A percentile compares a stretch with the other conserved stretches of the same genome.
phyloP scores from a whole-genome alignment of 1,140 invertebrate genomes.

The Drepana arcuata region DNA sequence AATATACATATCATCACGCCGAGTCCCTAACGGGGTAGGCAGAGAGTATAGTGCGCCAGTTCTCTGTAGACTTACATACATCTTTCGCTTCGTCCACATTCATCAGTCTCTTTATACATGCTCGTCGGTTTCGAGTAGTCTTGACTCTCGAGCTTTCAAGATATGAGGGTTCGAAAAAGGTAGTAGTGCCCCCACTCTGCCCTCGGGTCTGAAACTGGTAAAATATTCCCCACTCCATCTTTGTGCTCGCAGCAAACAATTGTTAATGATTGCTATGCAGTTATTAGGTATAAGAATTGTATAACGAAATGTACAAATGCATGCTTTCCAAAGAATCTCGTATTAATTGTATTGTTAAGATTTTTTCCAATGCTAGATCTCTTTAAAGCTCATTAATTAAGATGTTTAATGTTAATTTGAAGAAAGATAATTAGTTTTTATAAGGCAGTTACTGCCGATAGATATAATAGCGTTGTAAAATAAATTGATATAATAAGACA shows the following conservation, averaged over 20 bases:
- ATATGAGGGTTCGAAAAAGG: too few species aligned
- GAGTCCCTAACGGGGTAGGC: too few species aligned
- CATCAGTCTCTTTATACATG: too few species aligned
- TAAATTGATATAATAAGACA: not conserved
- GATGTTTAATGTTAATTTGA: conserved; percentile 10
- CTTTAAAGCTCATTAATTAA: conserved; percentile 34
- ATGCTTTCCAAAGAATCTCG: conserved; percentile 67
- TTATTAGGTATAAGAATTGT: conserved; percentile 1
- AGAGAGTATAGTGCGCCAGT: too few species aligned
- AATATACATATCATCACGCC: too few species aligned
- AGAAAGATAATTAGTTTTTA: conserved; percentile 6
- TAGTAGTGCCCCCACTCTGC: too few species aligned
- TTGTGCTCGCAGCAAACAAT: not conserved
- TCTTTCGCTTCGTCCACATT: too few species aligned
- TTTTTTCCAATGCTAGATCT: conserved; percentile 53
- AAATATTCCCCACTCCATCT: not conserved
- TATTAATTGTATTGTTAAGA: conserved; percentile 33
- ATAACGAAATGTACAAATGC: conserved; percentile 38
- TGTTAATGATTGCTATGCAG: not conserved
- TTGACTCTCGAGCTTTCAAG: too few species aligned
- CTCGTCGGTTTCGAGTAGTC: too few species aligned
- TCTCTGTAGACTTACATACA: too few species aligned
- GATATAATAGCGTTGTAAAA: conserved; percentile 8
- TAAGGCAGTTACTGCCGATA: conserved; percentile 39
- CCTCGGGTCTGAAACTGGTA: too few species aligned